Base-by-base conservation (phyloP, 2,113 vertebrate genomes). In the Monopterus albus region DNA sequence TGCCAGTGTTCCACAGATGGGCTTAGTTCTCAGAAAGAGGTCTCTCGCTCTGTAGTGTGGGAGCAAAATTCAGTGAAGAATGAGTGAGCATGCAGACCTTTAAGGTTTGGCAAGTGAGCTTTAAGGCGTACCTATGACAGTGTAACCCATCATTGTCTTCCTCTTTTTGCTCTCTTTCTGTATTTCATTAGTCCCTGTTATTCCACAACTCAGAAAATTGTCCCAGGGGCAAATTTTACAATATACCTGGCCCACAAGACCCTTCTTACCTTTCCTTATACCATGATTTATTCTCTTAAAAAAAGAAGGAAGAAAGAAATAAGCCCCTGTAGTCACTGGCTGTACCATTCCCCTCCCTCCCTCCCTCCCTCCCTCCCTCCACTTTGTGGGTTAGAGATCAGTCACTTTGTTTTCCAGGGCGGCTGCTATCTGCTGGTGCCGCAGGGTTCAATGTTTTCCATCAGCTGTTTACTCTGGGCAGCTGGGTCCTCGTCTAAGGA, bases 321-420 rank as follows among this genome's bases (percentile, higher is more conserved):
- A 88, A 87, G 84, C 86, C 89, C 85, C 79, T 66, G 78, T 80
- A 72, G 84, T 86, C 83, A 83, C 82, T 75, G 87, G 88, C 59
- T 29, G 68, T 75, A 75, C 76, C 52, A 66, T 81, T 67, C 62
- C 59, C 36, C 39, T 55, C 56, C 46, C n/a, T n/a, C n/a, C 43
- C 72, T 29, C 40, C 25, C 17, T 10, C 43, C 17, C 39, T 9
- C 56, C 23, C 21, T 39, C 69, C 49, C 35, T 79, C 58, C 50
- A 15, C 20, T 67, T 47, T 23, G 72, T 74, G 77, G 92, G 92
- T 96, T 95, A 99, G 93, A 99, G 96, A 93, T 96, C 97, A 33
- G 97, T 98, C 91, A 98, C 96, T 95, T 98, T 99, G 94, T 98
- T 96, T 93, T 99, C 97, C 78, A 99, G 92, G 0, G 96, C 95